Evolutionary conservation across 2,113 vertebrate genomes (phyloP), one percentile per base, ranked within the genome.

Genomic region (Struthidea cinerea): DNA sequence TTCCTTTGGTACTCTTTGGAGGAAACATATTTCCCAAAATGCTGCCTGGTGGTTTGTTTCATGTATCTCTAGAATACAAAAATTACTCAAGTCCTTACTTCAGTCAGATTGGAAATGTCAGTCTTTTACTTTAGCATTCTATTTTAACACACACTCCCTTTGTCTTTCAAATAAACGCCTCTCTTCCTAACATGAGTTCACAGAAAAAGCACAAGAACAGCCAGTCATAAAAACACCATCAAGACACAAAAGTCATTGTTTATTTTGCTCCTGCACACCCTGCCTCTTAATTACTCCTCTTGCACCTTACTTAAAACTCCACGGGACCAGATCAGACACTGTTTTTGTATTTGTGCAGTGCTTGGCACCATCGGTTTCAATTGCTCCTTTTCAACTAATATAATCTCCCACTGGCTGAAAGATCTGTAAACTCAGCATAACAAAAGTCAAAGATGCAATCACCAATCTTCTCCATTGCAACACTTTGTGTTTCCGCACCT

Each of bases 1-100:
- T 37, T 61, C 4, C 3, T 68, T 60, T 52, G 3, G n/a, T 60
- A 57, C 33, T 21, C 17, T 53, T 69, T 61, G 22, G 16, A 42
- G 16, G 3, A 89, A 71, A 47, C 0, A 0, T 10, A 1, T 39
- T 86, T 68, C 41, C 30, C 9, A 24, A 64, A 80, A 41, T 3
- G 7, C 3, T 68, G 5, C 7, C 16, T 55, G 23, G 9, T 64
- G 6, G 3, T 76, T 80, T 68, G 10, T n/a, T 67, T 41, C 6
- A 19, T 35, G 4, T 12, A 71, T 42, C 16, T 71, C 13, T n/a
- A 71, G 49, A 70, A 80, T 8, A 15, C 2, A 76, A 39, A 79
- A 70, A 30, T 35, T 63, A 71, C 16, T 12, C 22, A 55, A 71
- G 9, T 75, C 17, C 50, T 61, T 52, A 44, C 16, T 69, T 57